These are phyloP conservation scores for Notothenia coriiceps DNA, from an alignment of 2,113 vertebrate genomes.

Conservation along the genomic window DNA sequence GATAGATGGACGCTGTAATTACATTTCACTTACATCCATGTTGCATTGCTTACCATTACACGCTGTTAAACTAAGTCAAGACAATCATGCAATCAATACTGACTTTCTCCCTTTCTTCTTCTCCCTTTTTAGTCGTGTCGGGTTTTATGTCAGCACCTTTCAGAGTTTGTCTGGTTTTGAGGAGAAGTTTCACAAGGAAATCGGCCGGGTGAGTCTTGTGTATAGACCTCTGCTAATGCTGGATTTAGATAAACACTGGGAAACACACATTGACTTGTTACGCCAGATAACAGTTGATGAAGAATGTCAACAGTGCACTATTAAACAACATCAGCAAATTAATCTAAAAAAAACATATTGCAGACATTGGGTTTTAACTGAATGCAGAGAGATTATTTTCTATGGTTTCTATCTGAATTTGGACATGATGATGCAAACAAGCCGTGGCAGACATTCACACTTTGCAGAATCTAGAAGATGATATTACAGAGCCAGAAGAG, in stretches of 20 bases:
- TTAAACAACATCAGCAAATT: neutral
- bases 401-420: slow-evolving; percentile 7
- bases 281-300: slow-evolving; percentile 24
- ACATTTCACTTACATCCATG: slow-evolving; percentile 3
- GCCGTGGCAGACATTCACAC: neutral
- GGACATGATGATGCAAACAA: neutral
- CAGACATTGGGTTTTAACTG: slow-evolving; percentile 4
- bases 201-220: slow-evolving; percentile 89
- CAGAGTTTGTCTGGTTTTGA: slow-evolving; percentile 97
- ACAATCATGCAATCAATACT: slow-evolving; percentile 9
- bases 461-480: neutral
- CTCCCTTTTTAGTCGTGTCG: slow-evolving; percentile 89
- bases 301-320: slow-evolving; percentile 3
- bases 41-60: slow-evolving; percentile 3
- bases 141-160: slow-evolving; percentile 99
- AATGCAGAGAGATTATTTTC: slow-evolving; percentile 15
- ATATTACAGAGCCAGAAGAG: slow-evolving; percentile 3
- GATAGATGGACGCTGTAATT: slow-evolving; percentile 29
- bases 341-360: neutral
- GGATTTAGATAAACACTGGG: slow-evolving; percentile 21
- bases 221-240: neutral
- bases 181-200: slow-evolving; percentile 99
- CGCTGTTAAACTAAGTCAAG: slow-evolving; percentile 16
- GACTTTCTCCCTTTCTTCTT: slow-evolving; percentile 27
- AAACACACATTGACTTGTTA: neutral